Conservation (phyloP, 2,113 vertebrate genomes). For the Ctenodactylus gundi region DNA sequence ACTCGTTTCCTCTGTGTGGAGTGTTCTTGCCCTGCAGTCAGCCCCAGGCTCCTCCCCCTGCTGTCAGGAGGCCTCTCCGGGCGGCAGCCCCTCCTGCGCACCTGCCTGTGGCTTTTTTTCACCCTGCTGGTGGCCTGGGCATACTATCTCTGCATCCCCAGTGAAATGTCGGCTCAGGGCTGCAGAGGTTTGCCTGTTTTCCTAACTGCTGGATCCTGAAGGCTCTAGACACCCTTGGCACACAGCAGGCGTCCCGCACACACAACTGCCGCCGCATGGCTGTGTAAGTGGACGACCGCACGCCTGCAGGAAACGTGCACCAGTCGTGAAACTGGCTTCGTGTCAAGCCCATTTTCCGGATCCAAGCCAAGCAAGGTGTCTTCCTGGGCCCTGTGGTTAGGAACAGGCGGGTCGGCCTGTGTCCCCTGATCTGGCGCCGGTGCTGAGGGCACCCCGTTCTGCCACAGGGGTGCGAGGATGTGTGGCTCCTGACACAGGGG, state of each 20-base stretch:
- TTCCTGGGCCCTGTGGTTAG: not conserved
- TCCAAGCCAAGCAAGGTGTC: not conserved
- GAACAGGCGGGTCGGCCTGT: not conserved
- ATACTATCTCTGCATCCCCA: not conserved
- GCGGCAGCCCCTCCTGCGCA: not conserved
- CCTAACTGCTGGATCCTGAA: not conserved
- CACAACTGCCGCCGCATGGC: not conserved
- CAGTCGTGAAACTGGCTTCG: not conserved
- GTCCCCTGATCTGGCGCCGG: no score
- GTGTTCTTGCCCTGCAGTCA: not conserved
- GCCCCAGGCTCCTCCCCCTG: not conserved
- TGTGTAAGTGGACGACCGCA: not conserved
- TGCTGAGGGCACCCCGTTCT: no score
- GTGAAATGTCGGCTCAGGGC: fast-evolving
- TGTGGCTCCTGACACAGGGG: no score
- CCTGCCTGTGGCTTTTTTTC: not conserved
- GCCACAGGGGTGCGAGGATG: no score
- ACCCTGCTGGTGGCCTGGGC: fast-evolving
- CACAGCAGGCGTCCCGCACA: not conserved
- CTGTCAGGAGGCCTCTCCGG: not conserved
- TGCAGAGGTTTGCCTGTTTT: not conserved
- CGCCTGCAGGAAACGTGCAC: no score
- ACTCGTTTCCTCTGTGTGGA: not conserved
- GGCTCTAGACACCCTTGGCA: not conserved
- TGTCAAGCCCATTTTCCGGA: not conserved